A percentile compares a stretch with the other conserved stretches of the same genome.
Evolutionary conservation across 2,888 invertebrate genomes (phyloP).

Genomic region (Diplazon laetatorius): DNA sequence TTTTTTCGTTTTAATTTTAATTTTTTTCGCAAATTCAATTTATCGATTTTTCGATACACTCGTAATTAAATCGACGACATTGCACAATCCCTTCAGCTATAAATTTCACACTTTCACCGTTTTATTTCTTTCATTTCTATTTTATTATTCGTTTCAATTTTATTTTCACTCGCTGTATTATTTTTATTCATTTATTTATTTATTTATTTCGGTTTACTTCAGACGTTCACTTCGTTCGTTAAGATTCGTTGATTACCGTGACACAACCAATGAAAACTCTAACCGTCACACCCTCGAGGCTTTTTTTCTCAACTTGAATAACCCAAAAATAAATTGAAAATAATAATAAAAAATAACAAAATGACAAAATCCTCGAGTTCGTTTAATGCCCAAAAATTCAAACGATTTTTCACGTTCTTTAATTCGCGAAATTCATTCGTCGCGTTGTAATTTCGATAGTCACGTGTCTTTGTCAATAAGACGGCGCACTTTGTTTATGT

Average conservation of each 20-base stretch:
- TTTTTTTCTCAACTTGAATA: no score
- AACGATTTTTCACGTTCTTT: constrained; percentile 35
- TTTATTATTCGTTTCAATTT: constrained; percentile 11
- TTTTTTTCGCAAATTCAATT: background rate
- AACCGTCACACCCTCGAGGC: background rate
- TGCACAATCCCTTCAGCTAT: constrained; percentile 26
- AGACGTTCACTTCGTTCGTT: background rate
- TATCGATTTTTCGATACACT: constrained; percentile 23
- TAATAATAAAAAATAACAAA: background rate
- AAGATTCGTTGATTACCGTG: constrained; percentile 60
- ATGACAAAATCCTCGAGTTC: constrained; percentile 45
- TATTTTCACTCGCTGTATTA: constrained; percentile 10
- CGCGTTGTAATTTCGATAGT: constrained; percentile 47
- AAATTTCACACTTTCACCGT: constrained; percentile 23
- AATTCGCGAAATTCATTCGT: constrained; percentile 9
- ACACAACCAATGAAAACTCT: constrained; percentile 57
- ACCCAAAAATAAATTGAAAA: no score
- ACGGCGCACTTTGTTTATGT: no score
- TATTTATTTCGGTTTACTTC: constrained; percentile 11
- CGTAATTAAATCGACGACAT: constrained; percentile 28
- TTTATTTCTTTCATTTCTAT: constrained; percentile 5
- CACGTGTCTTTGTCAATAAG: constrained; percentile 24
- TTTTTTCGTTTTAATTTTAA: no score
- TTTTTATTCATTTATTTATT: constrained; percentile 13
- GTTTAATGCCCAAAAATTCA: constrained; percentile 63